Evolutionary conservation across 2,113 vertebrate genomes (phyloP).

Genomic region (Chrysemys picta): DNA sequence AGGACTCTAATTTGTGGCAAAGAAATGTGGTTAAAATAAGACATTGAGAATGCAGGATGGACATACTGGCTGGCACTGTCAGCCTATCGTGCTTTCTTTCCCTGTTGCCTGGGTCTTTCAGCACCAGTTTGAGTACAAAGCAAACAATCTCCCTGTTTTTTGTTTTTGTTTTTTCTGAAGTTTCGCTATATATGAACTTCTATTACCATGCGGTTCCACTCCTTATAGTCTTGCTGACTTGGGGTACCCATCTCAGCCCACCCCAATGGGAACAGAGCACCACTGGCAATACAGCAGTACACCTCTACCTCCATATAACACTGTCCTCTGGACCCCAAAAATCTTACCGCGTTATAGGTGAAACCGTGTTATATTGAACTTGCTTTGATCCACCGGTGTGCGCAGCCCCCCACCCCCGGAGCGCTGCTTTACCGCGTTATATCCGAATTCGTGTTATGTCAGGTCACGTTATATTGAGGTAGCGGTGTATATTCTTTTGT

Average conservation of each 20-base stretch:
- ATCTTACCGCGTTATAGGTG: too few species aligned
- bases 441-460: too few species aligned
- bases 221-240: background rate
- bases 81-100: background rate
- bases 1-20: background rate
- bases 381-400: too few species aligned
- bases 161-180: background rate
- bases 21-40: slow-evolving; percentile 22
- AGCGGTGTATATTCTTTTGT: background rate
- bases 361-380: too few species aligned
- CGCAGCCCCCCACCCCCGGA: too few species aligned
- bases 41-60: background rate
- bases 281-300: background rate
- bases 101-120: background rate
- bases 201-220: background rate
- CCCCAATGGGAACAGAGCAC: background rate
- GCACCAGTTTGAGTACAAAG: background rate
- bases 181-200: background rate
- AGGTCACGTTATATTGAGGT: too few species aligned
- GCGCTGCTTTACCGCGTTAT: too few species aligned
- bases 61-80: background rate
- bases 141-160: background rate
- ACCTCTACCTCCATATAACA: too few species aligned
- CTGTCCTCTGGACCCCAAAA: too few species aligned
- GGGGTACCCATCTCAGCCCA: background rate